A percentile compares a stretch with the other conserved stretches of the same genome.
Conservation (phyloP, 1,140 invertebrate species). For the Trichomalopsis sarcophagae region DNA sequence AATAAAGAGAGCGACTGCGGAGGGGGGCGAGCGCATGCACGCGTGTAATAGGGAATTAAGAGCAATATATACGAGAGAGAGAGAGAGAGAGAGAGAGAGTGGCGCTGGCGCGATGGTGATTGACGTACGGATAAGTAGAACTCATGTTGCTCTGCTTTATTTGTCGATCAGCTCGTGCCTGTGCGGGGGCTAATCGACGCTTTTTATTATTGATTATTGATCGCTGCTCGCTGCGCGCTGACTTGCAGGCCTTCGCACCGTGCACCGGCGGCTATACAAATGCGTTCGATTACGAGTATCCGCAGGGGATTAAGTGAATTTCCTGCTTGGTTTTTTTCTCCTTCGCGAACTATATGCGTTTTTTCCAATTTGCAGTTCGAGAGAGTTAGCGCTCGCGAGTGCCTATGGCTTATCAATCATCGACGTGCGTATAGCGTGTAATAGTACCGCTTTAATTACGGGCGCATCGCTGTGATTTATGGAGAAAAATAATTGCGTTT, state of each 20-base stretch:
- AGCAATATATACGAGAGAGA: background rate
- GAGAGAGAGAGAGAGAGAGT: background rate
- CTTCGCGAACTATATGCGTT: background rate
- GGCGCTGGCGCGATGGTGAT: background rate
- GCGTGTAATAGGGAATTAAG: background rate
- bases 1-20: background rate
- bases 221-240: background rate
- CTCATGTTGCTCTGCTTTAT: background rate
- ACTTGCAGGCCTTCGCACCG: background rate
- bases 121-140: constrained; percentile 10
- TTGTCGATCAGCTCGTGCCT: background rate
- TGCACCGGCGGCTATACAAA: background rate
- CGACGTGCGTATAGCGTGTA: background rate
- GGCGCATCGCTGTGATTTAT: background rate
- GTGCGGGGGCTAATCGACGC: constrained; percentile 39
- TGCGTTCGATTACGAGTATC: background rate
- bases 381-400: background rate
- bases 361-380: background rate
- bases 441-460: background rate
- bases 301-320: background rate
- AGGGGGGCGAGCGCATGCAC: background rate
- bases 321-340: background rate
- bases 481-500: background rate
- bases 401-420: background rate
- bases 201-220: constrained; percentile 41